Conservation (phyloP, 2,797 vertebrate genomes). For the Simalia tracyae region DNA sequence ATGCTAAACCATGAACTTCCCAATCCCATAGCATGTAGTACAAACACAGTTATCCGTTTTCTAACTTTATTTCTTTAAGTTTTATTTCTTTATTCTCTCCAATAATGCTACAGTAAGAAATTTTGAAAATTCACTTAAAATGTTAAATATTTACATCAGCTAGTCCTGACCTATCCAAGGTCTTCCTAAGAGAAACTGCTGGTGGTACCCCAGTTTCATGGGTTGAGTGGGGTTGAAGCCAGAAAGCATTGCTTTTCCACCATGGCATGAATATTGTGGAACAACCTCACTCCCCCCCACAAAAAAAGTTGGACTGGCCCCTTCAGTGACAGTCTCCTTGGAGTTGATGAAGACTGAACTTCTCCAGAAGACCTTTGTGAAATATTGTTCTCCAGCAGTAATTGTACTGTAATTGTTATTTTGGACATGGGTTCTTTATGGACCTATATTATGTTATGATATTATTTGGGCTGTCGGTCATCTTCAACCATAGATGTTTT, state of each 20-base stretch:
- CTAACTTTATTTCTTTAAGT: neutral
- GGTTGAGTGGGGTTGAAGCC: neutral
- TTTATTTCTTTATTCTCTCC: neutral
- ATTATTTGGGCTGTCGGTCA: neutral
- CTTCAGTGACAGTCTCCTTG: neutral
- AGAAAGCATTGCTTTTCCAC: neutral
- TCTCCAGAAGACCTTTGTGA: neutral
- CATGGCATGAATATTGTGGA: neutral
- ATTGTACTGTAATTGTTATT: neutral
- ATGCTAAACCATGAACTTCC: neutral
- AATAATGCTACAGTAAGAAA: neutral
- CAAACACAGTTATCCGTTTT: neutral
- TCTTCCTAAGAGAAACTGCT: neutral
- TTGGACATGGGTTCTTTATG: neutral
- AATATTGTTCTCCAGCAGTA: neutral
- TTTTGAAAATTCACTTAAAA: neutral
- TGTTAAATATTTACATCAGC: neutral
- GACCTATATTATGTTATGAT: neutral
- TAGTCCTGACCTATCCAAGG: neutral
- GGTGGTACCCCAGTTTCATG: neutral
- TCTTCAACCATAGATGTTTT: neutral
- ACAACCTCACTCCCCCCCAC: neutral
- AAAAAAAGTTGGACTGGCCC: neutral
- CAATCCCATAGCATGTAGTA: neutral
- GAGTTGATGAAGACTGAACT: neutral